Conservation (phyloP, 2,113 vertebrate species). For the Patagioenas fasciata region DNA sequence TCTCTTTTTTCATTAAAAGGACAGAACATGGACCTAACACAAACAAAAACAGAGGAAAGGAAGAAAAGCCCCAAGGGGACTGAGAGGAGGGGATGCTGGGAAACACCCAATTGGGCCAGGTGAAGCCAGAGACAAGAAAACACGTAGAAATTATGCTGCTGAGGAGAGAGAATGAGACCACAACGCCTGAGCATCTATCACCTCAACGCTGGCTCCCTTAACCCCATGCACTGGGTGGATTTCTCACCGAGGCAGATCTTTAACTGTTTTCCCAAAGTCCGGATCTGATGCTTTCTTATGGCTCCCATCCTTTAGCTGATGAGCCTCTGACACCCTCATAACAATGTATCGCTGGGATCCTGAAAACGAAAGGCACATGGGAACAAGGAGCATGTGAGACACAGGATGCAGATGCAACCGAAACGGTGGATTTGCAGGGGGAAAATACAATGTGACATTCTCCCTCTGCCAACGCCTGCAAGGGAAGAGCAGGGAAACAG, state of each 20-base stretch:
- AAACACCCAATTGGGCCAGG: not conserved
- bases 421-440: rapidly evolving
- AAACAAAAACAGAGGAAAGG: not conserved
- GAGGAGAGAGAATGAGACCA: not conserved
- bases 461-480: not conserved
- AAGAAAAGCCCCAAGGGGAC: not conserved
- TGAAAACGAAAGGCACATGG: not conserved
- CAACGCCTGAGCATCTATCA: rapidly evolving
- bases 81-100: not conserved
- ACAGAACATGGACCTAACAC: not conserved
- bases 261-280: conserved; percentile 87
- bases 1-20: not conserved
- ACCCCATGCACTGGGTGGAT: no score
- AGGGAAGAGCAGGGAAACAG: not conserved
- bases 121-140: not conserved
- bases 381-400: not conserved
- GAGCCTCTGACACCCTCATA: conserved; percentile 85
- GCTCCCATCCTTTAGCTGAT: conserved; percentile 84
- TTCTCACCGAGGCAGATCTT: conserved; percentile 90
- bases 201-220: not conserved
- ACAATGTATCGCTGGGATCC: conserved; percentile 85
- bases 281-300: conserved; percentile 77
- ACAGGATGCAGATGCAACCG: rapidly evolving
- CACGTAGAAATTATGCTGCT: not conserved
- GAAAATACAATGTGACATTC: rapidly evolving